Conservation (phyloP, 2,888 invertebrate genomes). For the Pardosa pseudoannulata region DNA sequence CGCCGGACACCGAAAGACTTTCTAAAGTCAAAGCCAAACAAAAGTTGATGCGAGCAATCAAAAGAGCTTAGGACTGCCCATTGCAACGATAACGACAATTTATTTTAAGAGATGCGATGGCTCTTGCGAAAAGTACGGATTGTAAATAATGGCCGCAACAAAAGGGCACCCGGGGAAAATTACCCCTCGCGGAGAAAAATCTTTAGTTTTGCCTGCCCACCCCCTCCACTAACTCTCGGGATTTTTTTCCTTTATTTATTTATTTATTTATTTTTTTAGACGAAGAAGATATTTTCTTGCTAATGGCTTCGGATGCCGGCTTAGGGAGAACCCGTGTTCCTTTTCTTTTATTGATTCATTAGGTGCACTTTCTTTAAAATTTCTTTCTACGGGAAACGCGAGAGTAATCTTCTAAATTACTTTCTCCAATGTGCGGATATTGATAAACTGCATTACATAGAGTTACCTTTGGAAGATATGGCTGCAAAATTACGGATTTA, state of each 20-base stretch:
- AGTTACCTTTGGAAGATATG: no score
- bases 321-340: conserved; percentile 49
- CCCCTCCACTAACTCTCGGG: neutral
- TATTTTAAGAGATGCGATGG: conserved; percentile 69
- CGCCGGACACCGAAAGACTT: conserved; percentile 64
- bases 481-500: no score
- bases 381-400: neutral
- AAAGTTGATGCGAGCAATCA: conserved; percentile 69
- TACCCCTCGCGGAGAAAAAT: conserved; percentile 61
- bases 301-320: conserved; percentile 49
- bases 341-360: conserved; percentile 37
- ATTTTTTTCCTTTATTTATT: conserved; percentile 9
- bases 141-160: conserved; percentile 57
- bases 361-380: neutral
- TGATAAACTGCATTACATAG: no score
- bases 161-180: conserved; percentile 66
- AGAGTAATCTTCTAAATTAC: no score
- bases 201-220: conserved; percentile 28
- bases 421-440: no score
- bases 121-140: conserved; percentile 58
- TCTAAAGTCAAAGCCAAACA: conserved; percentile 73
- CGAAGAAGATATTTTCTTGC: conserved; percentile 63
- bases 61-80: conserved; percentile 71
- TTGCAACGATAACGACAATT: conserved; percentile 71
- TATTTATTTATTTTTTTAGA: conserved; percentile 27